phyloP scores from a whole-genome alignment of 64 coral and sea anemone species.

The Montipora foliosa region DNA sequence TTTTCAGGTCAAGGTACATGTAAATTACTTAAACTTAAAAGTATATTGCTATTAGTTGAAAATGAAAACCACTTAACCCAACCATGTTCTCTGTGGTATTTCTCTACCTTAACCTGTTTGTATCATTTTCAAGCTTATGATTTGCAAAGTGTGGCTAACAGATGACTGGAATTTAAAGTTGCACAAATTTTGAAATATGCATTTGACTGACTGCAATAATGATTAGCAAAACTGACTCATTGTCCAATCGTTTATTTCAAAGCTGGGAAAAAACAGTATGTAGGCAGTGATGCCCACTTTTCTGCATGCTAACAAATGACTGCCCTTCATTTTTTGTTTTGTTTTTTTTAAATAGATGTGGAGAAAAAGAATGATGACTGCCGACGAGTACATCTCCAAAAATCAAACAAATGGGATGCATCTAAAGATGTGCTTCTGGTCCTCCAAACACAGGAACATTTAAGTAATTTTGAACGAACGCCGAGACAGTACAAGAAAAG shows the following conservation, averaged over 20 bases:
- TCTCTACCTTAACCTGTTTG: no score
- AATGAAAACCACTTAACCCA: no score
- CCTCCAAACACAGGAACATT: constrained; percentile 7
- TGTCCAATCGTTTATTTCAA: neutral
- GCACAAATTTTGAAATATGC: no score
- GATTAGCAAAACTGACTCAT: neutral
- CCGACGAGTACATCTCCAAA: constrained; percentile 43
- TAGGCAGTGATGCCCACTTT: neutral
- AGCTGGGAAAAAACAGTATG: neutral
- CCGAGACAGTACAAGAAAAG: constrained; percentile 42
- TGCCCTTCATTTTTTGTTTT: no score
- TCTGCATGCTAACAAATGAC: neutral
- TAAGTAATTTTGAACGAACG: constrained; percentile 37
- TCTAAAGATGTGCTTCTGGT: constrained; percentile 64
- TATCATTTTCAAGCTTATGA: no score
- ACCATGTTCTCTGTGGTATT: no score
- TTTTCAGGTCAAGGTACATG: constrained; percentile 75
- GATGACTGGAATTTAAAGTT: no score
- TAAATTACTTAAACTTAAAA: neutral
- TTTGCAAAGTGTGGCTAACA: no score
- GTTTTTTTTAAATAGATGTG: constrained; percentile 6
- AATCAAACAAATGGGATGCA: constrained; percentile 71
- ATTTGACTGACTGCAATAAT: neutral
- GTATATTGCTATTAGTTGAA: no score
- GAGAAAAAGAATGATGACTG: constrained; percentile 66